Evolutionary conservation across 1,140 invertebrate genomes (phyloP), one percentile per base, ranked within the genome.

Genomic region (Drosophila prosaltans): DNA sequence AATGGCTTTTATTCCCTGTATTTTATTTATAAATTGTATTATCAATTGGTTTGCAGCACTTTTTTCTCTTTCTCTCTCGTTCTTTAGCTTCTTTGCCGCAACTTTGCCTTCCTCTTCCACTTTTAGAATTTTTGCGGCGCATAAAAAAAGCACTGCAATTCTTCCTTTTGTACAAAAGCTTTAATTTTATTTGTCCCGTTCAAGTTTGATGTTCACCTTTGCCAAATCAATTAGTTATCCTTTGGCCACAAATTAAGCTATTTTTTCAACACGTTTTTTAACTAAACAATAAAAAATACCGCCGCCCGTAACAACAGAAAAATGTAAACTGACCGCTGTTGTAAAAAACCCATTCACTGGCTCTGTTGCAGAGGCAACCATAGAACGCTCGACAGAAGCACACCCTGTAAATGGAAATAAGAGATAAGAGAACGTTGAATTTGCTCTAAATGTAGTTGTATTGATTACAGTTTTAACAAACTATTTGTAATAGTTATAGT

Each of bases 201-300:
- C 30, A 4, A 58, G 28, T 36, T 10, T 30, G 16, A 39, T 9
- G 45, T 48, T 48, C 16, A 48, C 45, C 21, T 24, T 24, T 2
- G 21, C 45, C 16, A 24, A 48, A 48, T 48, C 21, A 48, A 24
- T 48, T 48, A 48, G 24, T 48, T 48, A 62, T 69, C 21, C 30
- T 40, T 59, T 32, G n/a, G 16, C 32, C 58, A 59, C 36, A 54
- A 54, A 32, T 32, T 67, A 71, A 48, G 16, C 57, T 69, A n/a
- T 60, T 16, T 67, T 67, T 72, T 64, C 67, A 85, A 69, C 82
- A 85, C 82, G 82, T 85, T 85, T 85, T 86, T 54, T 21, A 55
- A 40, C 16, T 45, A 59, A 24, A 26, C 54, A 57, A 67, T 60
- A 54, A 16, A 74, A 74, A 74, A 66, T 41, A 41, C 65, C 24